Conservation (phyloP, 2,888 invertebrate species). For the Standfussiana lucernea region DNA sequence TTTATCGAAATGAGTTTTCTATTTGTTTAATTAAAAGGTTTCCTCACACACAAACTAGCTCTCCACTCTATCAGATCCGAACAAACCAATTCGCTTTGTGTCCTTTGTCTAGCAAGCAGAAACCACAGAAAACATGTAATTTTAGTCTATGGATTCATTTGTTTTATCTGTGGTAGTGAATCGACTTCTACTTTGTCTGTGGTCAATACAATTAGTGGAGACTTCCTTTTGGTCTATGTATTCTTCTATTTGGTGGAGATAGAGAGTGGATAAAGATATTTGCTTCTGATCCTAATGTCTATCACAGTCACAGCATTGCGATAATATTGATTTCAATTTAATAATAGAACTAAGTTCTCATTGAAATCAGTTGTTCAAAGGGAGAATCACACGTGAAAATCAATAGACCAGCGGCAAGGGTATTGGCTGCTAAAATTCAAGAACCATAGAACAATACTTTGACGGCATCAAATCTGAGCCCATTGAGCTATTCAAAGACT, state of each 20-base stretch:
- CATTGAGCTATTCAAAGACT: conserved; percentile 24
- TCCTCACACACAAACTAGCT: conserved; percentile 3
- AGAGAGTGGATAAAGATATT: conserved; percentile 3
- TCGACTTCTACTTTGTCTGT: conserved; percentile 17
- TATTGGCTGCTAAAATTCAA: conserved; percentile 39
- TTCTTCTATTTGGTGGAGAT: too few species aligned
- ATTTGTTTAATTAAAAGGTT: conserved; percentile 55
- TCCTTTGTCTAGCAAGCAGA: conserved; percentile 33
- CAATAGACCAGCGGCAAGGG: conserved; percentile 44
- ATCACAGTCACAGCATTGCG: conserved; percentile 1
- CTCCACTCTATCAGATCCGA: conserved; percentile 10
- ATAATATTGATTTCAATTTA: conserved; percentile 30
- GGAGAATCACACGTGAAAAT: conserved; percentile 44
- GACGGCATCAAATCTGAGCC: conserved; percentile 41
- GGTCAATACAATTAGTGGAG: background rate
- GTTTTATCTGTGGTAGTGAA: conserved; percentile 45
- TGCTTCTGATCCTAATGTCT: background rate
- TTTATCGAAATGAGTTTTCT: conserved; percentile 50
- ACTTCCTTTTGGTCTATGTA: too few species aligned
- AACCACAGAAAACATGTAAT: conserved; percentile 45
- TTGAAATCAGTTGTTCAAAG: conserved; percentile 51
- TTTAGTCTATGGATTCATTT: conserved; percentile 39
- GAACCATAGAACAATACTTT: conserved; percentile 52
- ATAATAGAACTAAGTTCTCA: conserved; percentile 42
- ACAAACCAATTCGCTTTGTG: conserved; percentile 27